These are phyloP conservation scores for Larimichthys polyactis DNA, from an alignment of 2,113 vertebrate species.

Conservation along the genomic window DNA sequence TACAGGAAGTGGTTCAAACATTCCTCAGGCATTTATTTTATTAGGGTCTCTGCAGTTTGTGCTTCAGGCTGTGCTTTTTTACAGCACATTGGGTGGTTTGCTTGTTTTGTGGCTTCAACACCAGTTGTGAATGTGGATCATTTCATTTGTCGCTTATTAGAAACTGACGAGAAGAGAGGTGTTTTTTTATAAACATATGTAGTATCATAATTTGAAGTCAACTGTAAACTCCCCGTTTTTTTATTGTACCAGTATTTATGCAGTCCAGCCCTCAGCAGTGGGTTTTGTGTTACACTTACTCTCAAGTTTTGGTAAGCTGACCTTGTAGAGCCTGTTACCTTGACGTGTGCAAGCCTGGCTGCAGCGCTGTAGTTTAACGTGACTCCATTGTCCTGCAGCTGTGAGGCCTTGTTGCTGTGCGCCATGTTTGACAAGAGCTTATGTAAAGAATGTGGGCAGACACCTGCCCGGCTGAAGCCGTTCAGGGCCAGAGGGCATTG, in stretches of 20 bases:
- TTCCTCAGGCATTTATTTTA: neutral
- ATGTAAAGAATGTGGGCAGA: slow-evolving; percentile 70
- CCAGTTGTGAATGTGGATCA: neutral
- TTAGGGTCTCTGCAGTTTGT: neutral
- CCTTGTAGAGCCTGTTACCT: slow-evolving; percentile 38
- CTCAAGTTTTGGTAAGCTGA: slow-evolving; percentile 15
- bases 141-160: neutral
- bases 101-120: neutral
- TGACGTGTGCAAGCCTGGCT: slow-evolving; percentile 38
- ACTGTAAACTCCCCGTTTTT: slow-evolving; percentile 1
- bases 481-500: slow-evolving; percentile 53
- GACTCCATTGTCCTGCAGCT: slow-evolving; percentile 74
- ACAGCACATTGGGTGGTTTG: neutral
- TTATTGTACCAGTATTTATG: neutral
- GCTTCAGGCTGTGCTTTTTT: neutral
- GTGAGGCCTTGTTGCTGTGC: slow-evolving; percentile 63
- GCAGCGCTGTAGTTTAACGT: slow-evolving; percentile 41
- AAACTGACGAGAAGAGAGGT: neutral
- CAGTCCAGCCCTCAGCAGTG: neutral
- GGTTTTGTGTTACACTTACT: neutral
- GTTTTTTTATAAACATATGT: neutral
- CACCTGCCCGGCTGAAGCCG: slow-evolving; percentile 66
- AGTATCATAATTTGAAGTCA: neutral
- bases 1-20: neutral
- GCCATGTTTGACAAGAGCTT: slow-evolving; percentile 76